Evolutionary conservation across 2,888 invertebrate genomes (phyloP).

Genomic region (Idaea dimidiata): DNA sequence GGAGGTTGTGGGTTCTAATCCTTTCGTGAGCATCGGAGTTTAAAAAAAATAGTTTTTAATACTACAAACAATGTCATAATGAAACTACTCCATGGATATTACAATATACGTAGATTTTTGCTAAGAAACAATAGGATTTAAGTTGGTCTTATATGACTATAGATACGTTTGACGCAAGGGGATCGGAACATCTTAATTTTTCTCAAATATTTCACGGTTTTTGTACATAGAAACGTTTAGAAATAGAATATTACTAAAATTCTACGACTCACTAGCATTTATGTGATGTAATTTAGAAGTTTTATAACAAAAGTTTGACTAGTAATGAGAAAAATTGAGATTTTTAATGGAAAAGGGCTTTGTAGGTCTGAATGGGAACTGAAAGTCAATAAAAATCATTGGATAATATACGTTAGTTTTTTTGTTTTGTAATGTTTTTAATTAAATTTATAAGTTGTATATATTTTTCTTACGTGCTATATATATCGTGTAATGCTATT

Average conservation of each 20-base stretch:
- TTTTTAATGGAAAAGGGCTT: background rate
- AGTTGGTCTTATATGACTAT: background rate
- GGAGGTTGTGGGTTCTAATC: too few species aligned
- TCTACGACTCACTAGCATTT: background rate
- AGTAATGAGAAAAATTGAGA: too few species aligned
- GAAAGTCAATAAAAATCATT: slow-evolving; percentile 4
- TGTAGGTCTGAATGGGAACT: slow-evolving; percentile 3
- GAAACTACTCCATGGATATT: too few species aligned
- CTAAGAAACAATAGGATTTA: background rate
- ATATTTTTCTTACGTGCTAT: slow-evolving; percentile 51
- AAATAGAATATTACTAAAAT: background rate
- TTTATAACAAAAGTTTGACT: too few species aligned
- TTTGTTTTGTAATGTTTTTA: slow-evolving; percentile 45
- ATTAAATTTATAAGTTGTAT: slow-evolving; percentile 48
- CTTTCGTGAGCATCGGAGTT: too few species aligned
- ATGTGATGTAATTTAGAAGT: too few species aligned
- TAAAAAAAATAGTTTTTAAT: too few species aligned
- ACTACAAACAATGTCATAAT: too few species aligned
- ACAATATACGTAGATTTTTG: background rate
- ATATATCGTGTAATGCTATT: slow-evolving; percentile 73
- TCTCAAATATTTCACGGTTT: background rate
- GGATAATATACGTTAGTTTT: slow-evolving; percentile 19
- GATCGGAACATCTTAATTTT: background rate
- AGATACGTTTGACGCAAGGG: background rate
- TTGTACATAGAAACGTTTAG: background rate